Evolutionary conservation across 2,797 vertebrate genomes (phyloP).

Genomic region (Mormyrus proboscirostris): DNA sequence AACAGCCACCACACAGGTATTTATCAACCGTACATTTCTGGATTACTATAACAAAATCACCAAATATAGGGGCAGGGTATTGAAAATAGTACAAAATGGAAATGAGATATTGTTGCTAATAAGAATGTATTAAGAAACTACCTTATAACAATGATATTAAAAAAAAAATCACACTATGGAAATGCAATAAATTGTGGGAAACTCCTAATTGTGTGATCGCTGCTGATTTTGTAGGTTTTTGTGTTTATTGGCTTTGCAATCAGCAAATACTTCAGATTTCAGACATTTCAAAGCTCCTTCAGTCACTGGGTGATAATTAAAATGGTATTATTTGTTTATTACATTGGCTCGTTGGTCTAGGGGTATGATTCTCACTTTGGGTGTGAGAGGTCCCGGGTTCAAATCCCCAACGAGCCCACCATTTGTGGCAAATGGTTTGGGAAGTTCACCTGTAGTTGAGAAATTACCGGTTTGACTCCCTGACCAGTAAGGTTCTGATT

Average conservation of each 20-base stretch:
- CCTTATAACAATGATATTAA: background rate
- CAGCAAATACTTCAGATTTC: background rate
- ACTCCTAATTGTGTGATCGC: background rate
- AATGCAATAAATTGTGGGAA: background rate
- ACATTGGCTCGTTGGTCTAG: constrained; percentile 24
- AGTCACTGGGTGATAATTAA: background rate
- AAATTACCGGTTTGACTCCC: background rate
- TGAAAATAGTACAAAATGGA: background rate
- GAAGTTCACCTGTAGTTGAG: background rate
- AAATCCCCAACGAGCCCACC: constrained; percentile 31
- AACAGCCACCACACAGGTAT: constrained; percentile 94
- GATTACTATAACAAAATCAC: background rate
- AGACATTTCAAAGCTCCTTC: background rate
- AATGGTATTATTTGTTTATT: background rate
- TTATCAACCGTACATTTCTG: background rate
- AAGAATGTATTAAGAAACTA: background rate
- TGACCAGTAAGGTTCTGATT: background rate
- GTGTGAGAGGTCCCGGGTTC: constrained; percentile 34
- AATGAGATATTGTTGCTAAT: background rate
- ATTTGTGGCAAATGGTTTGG: background rate
- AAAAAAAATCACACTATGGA: background rate
- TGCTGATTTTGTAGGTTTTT: background rate
- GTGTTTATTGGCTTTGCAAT: background rate
- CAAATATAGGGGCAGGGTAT: background rate
- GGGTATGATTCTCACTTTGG: constrained; percentile 36